These are phyloP conservation scores for Trichacis sp. DNA, from an alignment of 2,888 invertebrate species.

Conservation along the genomic window DNA sequence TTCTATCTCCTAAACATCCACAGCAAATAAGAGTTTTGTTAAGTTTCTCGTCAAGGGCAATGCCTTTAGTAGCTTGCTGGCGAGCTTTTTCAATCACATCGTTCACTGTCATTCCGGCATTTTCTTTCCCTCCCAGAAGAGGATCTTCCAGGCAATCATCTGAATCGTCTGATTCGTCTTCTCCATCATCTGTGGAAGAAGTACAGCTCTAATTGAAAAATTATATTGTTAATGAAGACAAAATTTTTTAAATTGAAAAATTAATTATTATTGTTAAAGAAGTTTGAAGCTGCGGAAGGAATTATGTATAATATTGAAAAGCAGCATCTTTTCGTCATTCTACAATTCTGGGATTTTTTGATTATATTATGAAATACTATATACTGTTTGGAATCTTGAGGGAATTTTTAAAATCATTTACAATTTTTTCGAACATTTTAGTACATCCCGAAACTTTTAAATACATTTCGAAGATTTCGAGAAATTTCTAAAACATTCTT, in stretches of 20 bases:
- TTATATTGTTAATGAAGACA: constrained; percentile 5
- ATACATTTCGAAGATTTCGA: too few species aligned
- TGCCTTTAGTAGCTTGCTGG: constrained; percentile 67
- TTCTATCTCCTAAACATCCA: constrained; percentile 92
- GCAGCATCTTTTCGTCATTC: too few species aligned
- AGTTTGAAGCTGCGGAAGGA: too few species aligned
- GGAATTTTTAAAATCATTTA: too few species aligned
- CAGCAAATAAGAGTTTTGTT: constrained; percentile 87
- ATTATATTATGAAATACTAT: too few species aligned
- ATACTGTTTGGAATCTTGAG: too few species aligned
- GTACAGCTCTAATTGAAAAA: constrained; percentile 14
- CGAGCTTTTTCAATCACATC: constrained; percentile 72
- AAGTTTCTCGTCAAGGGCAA: constrained; percentile 69
- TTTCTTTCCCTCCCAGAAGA: constrained; percentile 60
- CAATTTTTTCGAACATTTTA: too few species aligned
- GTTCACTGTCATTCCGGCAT: constrained; percentile 67
- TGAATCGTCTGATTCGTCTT: constrained; percentile 61
- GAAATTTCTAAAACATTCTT: too few species aligned
- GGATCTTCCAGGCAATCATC: constrained; percentile 67
- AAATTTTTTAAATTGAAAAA: neutral
- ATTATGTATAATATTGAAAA: too few species aligned
- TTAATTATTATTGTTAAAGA: too few species aligned
- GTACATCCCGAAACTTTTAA: too few species aligned
- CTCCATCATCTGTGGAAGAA: constrained; percentile 43
- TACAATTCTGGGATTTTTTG: too few species aligned